These are phyloP conservation scores for Eupithecia pulchellata DNA, from an alignment of 2,888 invertebrate species.

Conservation along the genomic window DNA sequence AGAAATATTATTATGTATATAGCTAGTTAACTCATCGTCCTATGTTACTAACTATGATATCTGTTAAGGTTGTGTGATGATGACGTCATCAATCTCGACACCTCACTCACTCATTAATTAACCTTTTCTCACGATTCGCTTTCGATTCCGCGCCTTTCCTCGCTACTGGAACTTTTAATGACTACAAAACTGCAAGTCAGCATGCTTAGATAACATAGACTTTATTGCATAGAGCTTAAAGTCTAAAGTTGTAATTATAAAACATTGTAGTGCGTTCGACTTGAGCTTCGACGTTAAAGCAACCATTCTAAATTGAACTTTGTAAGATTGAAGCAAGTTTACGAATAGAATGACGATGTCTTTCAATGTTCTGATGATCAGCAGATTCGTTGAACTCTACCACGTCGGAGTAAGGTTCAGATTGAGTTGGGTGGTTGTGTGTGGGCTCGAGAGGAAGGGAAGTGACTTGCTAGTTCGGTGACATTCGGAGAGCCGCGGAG, in stretches of 20 bases:
- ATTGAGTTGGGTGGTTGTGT: slow-evolving; percentile 17
- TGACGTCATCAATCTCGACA: slow-evolving; percentile 6
- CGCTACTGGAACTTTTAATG: slow-evolving; percentile 52
- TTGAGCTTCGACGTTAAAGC: background rate
- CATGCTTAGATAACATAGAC: slow-evolving; percentile 14
- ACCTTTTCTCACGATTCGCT: slow-evolving; percentile 40
- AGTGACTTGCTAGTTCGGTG: slow-evolving; percentile 35
- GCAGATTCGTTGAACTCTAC: slow-evolving; percentile 2
- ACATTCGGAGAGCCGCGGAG: background rate
- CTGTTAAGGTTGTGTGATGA: too few species aligned
- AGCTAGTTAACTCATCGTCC: too few species aligned
- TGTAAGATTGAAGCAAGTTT: slow-evolving; percentile 7
- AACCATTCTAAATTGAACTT: slow-evolving; percentile 17
- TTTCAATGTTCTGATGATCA: background rate
- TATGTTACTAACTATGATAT: too few species aligned
- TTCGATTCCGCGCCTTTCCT: slow-evolving; percentile 31
- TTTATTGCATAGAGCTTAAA: slow-evolving; percentile 3
- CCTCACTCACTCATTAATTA: slow-evolving; percentile 33
- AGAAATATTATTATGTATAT: background rate
- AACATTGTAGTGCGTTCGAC: background rate
- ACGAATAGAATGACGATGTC: slow-evolving; percentile 16
- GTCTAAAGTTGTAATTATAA: background rate
- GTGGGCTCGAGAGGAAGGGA: slow-evolving; percentile 28
- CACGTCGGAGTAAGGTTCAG: slow-evolving; percentile 4
- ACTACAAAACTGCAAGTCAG: slow-evolving; percentile 53